Evolutionary conservation across 2,888 invertebrate genomes (phyloP), one percentile per base, ranked within the genome.

Genomic region (Dicycla oo): DNA sequence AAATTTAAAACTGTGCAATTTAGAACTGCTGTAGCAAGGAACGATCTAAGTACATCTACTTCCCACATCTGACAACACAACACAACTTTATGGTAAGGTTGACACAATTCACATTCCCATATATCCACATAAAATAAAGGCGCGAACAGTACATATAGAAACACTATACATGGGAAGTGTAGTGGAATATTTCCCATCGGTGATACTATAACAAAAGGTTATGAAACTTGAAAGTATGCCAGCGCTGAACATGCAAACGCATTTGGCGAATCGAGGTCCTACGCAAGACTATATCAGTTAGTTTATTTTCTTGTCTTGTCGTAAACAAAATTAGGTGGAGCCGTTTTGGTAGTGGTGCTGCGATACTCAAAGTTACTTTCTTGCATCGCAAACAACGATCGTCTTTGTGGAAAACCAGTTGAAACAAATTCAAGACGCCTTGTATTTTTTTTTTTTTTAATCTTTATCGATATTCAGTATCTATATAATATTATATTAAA

Each of bases 171-270:
- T 86, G 84, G 77, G 82, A 85, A 84, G 78, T 72, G 58, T 73
- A 34, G 70, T 75, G 64, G 56, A 74, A 75, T 86, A 80, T 63
- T 80, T 85, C 84, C 84, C 86, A 86, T 84, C 62, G 54, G 69
- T 62, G 72, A 65, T 38, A 38, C 45, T 78, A 65, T 73, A 86
- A 82, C 76, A 81, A 84, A 84, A 72, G 83, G 60, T 85, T 86
- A 79, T 70, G 83, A 81, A 83, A 85, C 74, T 69, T 38, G 70
- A 73, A 84, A 84, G 83, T 84, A 78, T 82, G 83, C 80, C 82
- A 76, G 47, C 62, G 38, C 49, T 60, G 66, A 68, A 61, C 60
- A 60, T 68, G 71, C 80, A 79, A 82, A 82, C 83, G 80, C 58
- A 80, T 82, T 80, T 82, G 83, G 80, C 80, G 80, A 79, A 75